These are phyloP conservation scores for Helicoverpa assulta DNA, from an alignment of 2,888 invertebrate genomes.

Conservation along the genomic window DNA sequence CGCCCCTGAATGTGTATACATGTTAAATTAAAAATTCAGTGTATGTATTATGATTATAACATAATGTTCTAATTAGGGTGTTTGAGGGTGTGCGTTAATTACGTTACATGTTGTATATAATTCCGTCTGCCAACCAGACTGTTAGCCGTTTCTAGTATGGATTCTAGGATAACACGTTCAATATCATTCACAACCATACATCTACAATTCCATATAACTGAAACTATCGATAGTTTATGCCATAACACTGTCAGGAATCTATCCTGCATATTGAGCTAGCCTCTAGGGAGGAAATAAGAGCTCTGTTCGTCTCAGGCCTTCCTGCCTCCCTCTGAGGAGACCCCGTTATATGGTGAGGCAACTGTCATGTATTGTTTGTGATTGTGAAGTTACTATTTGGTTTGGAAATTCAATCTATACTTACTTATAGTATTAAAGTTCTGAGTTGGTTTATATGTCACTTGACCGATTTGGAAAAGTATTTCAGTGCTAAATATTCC, in stretches of 20 bases:
- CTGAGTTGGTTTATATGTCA: no score
- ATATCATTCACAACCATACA: constrained; percentile 1
- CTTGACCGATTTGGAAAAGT: no score
- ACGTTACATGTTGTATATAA: no score
- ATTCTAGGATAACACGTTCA: not conserved
- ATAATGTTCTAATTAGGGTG: no score
- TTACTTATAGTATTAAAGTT: no score
- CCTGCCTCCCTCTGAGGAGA: constrained; percentile 24
- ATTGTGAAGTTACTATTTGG: constrained; percentile 32
- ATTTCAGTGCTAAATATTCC: no score
- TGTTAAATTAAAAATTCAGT: no score
- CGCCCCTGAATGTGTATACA: no score
- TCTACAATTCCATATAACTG: constrained; percentile 2
- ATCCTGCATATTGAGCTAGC: constrained; percentile 49
- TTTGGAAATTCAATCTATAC: not conserved
- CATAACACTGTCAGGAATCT: constrained; percentile 33
- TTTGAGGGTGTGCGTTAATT: no score
- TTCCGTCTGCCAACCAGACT: no score
- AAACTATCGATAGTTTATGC: constrained; percentile 32
- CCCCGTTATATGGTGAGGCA: constrained; percentile 8
- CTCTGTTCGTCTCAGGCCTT: constrained; percentile 15
- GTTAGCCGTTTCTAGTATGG: not conserved
- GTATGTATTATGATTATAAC: no score
- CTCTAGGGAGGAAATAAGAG: constrained; percentile 38
- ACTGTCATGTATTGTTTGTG: constrained; percentile 31